A percentile compares a stretch with the other conserved stretches of the same genome.
Evolutionary conservation across 2,113 vertebrate genomes (phyloP).

Genomic region (Apteryx owenii): DNA sequence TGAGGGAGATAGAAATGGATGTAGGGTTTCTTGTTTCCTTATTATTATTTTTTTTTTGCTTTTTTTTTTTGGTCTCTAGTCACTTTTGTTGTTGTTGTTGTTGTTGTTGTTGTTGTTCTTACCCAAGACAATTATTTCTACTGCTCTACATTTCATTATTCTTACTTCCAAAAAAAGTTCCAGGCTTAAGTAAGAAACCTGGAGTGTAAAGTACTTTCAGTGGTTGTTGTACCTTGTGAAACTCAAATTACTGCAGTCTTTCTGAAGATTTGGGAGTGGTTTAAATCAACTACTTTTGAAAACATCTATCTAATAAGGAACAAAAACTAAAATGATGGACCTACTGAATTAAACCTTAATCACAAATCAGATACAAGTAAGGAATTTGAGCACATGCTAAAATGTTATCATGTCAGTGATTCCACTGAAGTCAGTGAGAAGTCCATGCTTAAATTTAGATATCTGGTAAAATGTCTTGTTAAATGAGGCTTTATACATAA

Average conservation of each 20-base stretch:
- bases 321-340: not conserved
- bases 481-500: not conserved
- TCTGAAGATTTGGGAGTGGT: not conserved
- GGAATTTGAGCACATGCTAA: not conserved
- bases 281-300: not conserved
- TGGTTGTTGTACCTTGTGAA: not conserved
- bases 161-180: not conserved
- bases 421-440: not conserved
- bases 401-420: not conserved
- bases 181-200: not conserved
- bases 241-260: not conserved
- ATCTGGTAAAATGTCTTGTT: not conserved
- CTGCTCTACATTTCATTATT: not conserved
- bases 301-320: not conserved
- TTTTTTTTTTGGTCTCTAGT: no score
- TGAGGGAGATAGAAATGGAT: not conserved
- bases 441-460: not conserved
- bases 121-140: not conserved
- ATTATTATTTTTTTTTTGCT: no score
- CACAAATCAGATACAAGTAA: not conserved
- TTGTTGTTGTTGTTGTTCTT: no score
- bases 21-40: fast-evolving
- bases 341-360: not conserved
- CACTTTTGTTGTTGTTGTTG: no score
- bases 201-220: not conserved